Base-by-base conservation (phyloP, 2,888 invertebrate species). In the Ophioninae sp. region DNA sequence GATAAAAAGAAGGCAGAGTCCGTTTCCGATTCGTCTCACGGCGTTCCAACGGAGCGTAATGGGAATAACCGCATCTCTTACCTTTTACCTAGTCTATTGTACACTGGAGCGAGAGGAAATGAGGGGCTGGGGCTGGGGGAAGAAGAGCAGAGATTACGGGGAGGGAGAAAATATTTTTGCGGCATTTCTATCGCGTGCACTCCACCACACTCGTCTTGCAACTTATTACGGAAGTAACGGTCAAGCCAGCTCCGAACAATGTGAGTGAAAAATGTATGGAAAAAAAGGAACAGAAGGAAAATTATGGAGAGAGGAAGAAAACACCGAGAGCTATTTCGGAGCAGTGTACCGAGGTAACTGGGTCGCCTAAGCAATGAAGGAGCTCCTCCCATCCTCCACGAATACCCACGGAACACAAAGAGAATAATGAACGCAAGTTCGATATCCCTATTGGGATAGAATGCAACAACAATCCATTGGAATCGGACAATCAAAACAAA, bases 171-270 rank as follows among this genome's bases (percentile, higher is more conserved):
- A 30, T 13, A 73, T 79, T 73, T 74, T 74, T 67, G 61, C 68
- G 1, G 37, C 51, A 30, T 20, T 44, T n/a, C 10, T 71, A 22
- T 61, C 61, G 75, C 67, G 72, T 41, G 75, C 67, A 44, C 79
- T 79, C 58, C 72, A 63, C 67, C 75, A 67, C 10, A 17, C 67
- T 73, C 72, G 75, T 79, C 67, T 81, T 76, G 68, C 76, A 76
- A 73, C 84, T 79, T 84, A 81, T 81, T 79, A 69, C 81, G 79
- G 84, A 84, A 84, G 81, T 84, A 79, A 84, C 81, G 84, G 84
- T 81, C 84, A 84, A 76, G 59, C 63, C 41, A 63, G 56, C 68
- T 59, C 56, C 23, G 41, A 77, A 59, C 30, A 59, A 59, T 22
- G 59, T 22, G 59, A 75, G 65, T 64, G 44, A 39, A 79, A 83